phyloP scores from a whole-genome alignment of 2,888 invertebrate genomes.

The Baccha elongata region DNA sequence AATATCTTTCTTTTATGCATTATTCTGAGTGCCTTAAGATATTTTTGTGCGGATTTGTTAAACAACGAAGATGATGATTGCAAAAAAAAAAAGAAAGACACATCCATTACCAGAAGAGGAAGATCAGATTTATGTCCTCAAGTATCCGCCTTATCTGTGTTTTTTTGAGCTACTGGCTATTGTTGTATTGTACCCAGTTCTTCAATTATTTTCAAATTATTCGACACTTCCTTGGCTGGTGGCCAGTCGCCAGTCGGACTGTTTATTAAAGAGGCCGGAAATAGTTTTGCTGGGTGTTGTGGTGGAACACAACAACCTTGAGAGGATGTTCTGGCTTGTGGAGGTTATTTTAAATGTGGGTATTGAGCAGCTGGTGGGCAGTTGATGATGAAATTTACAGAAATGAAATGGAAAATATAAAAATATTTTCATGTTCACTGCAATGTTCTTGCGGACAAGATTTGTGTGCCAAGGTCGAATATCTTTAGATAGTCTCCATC shows the following conservation, averaged over 20 bases:
- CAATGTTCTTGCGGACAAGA: conserved; percentile 8
- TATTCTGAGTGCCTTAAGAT: conserved; percentile 46
- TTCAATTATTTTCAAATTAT: conserved; percentile 66
- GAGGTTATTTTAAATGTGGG: conserved; percentile 11
- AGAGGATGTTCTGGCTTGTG: conserved; percentile 30
- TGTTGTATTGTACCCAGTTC: conserved; percentile 29
- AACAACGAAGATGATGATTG: conserved; percentile 10
- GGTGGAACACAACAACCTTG: conserved; percentile 26
- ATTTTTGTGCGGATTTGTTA: conserved; percentile 53
- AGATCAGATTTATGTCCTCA: conserved; percentile 66
- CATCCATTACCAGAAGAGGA: conserved; percentile 40
- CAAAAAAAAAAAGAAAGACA: conserved; percentile 11
- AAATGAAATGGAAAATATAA: not conserved
- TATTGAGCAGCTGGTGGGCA: conserved; percentile 22
- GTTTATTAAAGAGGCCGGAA: conserved; percentile 9
- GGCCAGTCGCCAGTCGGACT: conserved; percentile 61
- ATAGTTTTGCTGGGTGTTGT: not conserved
- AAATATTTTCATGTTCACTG: not conserved
- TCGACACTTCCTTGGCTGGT: conserved; percentile 57
- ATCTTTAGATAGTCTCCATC: not conserved
- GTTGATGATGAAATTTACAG: conserved; percentile 19
- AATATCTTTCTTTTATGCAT: conserved; percentile 13
- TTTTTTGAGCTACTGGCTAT: conserved; percentile 4
- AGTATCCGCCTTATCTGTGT: conserved; percentile 68
- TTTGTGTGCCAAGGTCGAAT: conserved; percentile 13